Percentiles rank a stretch among this genome's conserved stretches.
Evolutionary conservation across 1,140 invertebrate species (phyloP).

Genomic region (Pogonognathellus flavescens): DNA sequence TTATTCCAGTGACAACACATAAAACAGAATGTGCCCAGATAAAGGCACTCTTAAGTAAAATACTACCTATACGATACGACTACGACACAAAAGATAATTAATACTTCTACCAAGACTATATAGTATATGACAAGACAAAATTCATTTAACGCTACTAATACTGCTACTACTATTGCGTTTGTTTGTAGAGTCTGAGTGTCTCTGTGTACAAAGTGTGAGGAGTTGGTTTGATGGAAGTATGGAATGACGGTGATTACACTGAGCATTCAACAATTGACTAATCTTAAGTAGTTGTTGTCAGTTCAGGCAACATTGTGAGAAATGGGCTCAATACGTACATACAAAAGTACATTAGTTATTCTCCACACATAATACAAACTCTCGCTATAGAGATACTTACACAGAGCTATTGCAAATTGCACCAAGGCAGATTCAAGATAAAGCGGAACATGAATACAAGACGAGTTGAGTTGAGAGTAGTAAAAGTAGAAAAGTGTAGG

Average conservation of each 20-base stretch:
- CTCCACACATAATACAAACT: neutral
- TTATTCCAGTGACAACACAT: too few species aligned
- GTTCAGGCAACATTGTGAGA: neutral
- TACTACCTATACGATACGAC: too few species aligned
- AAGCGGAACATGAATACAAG: neutral
- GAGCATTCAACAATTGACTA: neutral
- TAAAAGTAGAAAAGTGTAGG: neutral
- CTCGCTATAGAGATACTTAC: neutral
- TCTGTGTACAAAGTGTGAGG: neutral
- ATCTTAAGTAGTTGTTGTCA: conserved; percentile 19
- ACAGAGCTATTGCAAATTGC: neutral
- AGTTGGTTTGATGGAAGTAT: neutral
- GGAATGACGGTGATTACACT: conserved; percentile 13
- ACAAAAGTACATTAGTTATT: too few species aligned
- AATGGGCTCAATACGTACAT: neutral
- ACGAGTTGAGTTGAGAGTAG: neutral
- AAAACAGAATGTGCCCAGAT: too few species aligned
- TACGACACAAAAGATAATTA: too few species aligned
- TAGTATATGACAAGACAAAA: neutral
- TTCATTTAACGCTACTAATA: neutral
- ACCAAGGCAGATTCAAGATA: neutral
- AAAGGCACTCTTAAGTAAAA: too few species aligned
- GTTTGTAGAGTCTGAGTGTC: conserved; percentile 6
- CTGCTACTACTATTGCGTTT: neutral
- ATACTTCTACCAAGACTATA: too few species aligned